Evolutionary conservation across 2,888 invertebrate genomes (phyloP).

Genomic region (Cantharis rufa): DNA sequence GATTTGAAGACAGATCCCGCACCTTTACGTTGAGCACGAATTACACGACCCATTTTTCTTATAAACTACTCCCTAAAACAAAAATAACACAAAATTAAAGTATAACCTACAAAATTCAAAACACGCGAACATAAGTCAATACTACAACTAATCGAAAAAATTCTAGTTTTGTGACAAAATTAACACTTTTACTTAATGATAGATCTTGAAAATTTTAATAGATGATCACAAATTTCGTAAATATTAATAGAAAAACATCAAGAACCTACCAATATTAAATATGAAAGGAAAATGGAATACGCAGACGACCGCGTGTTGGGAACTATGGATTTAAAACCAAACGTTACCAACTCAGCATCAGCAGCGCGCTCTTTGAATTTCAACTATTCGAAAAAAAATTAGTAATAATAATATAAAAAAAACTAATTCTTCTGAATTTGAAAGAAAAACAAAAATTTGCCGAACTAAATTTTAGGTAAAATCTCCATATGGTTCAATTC

Average conservation of each 20-base stretch:
- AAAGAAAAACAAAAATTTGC: no score
- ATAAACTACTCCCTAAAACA: neutral
- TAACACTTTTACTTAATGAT: neutral
- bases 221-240: neutral
- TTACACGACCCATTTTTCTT: conserved; percentile 94
- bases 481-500: no score
- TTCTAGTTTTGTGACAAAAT: neutral
- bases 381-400: no score
- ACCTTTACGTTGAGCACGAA: conserved; percentile 99
- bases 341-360: neutral
- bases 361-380: neutral
- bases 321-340: neutral
- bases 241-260: neutral
- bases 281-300: neutral
- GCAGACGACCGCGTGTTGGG: neutral
- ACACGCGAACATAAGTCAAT: neutral
- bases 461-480: no score
- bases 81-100: neutral
- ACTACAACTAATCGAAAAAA: neutral
- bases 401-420: no score
- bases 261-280: neutral
- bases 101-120: neutral
- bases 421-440: no score
- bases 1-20: conserved; percentile 98
- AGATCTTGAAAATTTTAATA: neutral